A percentile compares a stretch with the other conserved stretches of the same genome.
Conservation (phyloP, 53 echinoderm and acorn worm species). For the Mesocentrotus franciscanus region DNA sequence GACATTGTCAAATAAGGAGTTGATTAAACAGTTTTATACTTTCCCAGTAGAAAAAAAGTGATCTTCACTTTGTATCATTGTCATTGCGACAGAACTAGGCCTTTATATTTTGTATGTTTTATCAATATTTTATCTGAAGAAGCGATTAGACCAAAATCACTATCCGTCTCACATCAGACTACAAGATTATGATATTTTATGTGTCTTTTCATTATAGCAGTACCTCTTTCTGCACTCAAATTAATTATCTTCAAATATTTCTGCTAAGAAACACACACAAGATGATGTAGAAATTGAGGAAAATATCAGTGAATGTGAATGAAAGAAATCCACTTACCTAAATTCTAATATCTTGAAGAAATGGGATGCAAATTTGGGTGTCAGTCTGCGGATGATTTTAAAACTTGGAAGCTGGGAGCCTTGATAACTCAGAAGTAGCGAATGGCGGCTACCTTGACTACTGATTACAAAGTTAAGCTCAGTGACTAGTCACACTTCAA, state of each 20-base stretch:
- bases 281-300: neutral
- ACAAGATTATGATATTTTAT: neutral
- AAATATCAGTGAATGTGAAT: neutral
- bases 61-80: too few relatives aligned
- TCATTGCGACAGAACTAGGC: too few relatives aligned
- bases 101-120: too few relatives aligned
- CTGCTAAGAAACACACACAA: neutral
- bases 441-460: neutral
- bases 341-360: neutral
- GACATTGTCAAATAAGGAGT: too few relatives aligned
- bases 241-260: neutral
- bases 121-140: too few relatives aligned
- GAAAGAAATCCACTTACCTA: neutral
- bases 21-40: too few relatives aligned
- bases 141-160: too few relatives aligned
- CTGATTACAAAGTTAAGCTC: neutral
- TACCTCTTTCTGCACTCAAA: neutral
- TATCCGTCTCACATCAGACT: too few relatives aligned
- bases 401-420: neutral
- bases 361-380: neutral
- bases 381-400: neutral
- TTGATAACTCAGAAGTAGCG: neutral
- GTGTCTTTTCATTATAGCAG: neutral
- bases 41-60: too few relatives aligned
- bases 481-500: neutral